These are phyloP conservation scores for Megalopta genalis DNA, from an alignment of 1,140 invertebrate species.

Conservation along the genomic window DNA sequence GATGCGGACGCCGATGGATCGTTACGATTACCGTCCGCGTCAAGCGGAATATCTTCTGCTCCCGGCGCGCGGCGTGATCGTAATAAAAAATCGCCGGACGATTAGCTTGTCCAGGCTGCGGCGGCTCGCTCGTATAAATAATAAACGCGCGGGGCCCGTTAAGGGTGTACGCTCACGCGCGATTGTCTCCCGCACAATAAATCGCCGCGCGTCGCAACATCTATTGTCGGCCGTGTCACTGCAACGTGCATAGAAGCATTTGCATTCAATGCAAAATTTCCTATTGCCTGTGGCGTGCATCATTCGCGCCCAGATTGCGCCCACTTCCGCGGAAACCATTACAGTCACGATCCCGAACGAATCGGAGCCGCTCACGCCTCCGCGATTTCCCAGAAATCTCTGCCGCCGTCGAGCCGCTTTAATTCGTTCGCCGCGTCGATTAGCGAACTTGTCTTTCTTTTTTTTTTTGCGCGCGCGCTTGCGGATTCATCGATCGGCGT, in stretches of 20 bases:
- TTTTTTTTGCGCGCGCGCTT: too few relatives aligned
- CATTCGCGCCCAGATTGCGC: slow-evolving; percentile 9
- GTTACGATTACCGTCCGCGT: neutral
- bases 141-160: too few relatives aligned
- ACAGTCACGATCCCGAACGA: slow-evolving; percentile 7
- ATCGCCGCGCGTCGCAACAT: neutral
- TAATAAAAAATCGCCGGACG: neutral
- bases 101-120: too few relatives aligned
- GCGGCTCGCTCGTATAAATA: too few relatives aligned
- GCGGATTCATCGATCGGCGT: too few relatives aligned
- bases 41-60: neutral
- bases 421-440: too few relatives aligned
- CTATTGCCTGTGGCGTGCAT: neutral
- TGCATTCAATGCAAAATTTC: slow-evolving; percentile 14
- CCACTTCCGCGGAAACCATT: slow-evolving; percentile 2
- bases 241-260: neutral
- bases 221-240: neutral
- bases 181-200: neutral
- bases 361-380: neutral
- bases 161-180: too few relatives aligned
- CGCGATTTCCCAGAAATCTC: too few relatives aligned
- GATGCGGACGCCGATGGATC: slow-evolving; percentile 17
- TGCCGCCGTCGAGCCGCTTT: too few relatives aligned
- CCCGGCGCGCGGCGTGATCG: neutral
- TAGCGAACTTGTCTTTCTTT: too few relatives aligned